These are phyloP conservation scores for Rhadinocentrus ornatus DNA, from an alignment of 2,797 vertebrate genomes.

Conservation along the genomic window DNA sequence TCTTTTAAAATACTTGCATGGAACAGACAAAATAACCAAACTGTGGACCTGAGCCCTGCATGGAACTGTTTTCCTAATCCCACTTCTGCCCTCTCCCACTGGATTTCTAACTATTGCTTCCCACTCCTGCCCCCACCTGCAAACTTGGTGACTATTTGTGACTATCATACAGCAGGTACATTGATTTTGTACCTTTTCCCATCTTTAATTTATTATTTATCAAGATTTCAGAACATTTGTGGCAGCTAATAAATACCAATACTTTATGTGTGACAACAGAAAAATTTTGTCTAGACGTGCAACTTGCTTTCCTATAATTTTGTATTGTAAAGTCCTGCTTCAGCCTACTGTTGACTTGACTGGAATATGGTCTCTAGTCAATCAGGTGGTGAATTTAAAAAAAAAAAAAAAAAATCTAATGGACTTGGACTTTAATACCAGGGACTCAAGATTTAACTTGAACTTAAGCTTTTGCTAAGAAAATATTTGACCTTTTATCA, in stretches of 20 bases:
- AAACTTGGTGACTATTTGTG: not conserved
- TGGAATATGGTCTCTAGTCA: not conserved
- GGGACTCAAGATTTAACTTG: too few species aligned
- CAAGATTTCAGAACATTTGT: not conserved
- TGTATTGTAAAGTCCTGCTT: not conserved
- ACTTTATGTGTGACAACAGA: not conserved
- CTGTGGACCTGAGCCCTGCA: not conserved
- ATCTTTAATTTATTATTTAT: not conserved
- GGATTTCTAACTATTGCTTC: not conserved
- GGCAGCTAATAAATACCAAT: not conserved
- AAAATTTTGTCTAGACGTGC: not conserved
- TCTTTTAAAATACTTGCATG: slow-evolving; percentile 21
- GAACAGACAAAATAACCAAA: slow-evolving; percentile 37
- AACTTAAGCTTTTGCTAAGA: not conserved
- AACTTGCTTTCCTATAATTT: not conserved
- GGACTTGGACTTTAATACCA: too few species aligned
- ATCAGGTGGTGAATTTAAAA: too few species aligned
- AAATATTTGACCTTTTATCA: not conserved
- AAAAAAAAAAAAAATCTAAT: too few species aligned
- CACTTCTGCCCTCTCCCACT: not conserved
- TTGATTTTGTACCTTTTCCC: not conserved
- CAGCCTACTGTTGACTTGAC: not conserved
- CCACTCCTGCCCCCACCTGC: not conserved
- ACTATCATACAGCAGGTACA: not conserved
- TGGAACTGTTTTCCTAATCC: not conserved